Evolutionary conservation across 2,797 vertebrate species (phyloP).

Genomic region (Synaphobranchus kaupii): DNA sequence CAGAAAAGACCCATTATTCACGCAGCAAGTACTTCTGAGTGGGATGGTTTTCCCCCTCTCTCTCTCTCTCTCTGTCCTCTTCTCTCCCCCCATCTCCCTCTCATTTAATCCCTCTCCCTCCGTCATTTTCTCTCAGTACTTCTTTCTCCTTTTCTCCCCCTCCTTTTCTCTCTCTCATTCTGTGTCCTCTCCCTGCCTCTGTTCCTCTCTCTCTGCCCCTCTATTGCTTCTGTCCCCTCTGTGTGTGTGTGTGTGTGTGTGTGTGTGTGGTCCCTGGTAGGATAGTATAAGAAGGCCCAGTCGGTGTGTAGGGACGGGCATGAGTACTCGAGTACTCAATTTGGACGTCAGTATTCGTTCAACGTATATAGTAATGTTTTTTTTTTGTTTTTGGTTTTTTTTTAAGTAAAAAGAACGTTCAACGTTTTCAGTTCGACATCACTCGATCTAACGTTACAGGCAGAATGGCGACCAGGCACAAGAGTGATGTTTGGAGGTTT

Average conservation of each 20-base stretch:
- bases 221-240: background rate
- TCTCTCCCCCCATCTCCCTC: background rate
- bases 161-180: background rate
- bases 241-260: background rate
- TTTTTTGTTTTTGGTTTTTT: too few relatives aligned
- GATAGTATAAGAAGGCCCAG: background rate
- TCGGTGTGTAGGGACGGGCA: too few relatives aligned
- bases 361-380: too few relatives aligned
- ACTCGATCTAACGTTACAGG: too few relatives aligned
- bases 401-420: too few relatives aligned
- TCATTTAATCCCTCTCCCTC: background rate
- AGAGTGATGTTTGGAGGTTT: too few relatives aligned
- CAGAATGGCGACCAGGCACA: too few relatives aligned
- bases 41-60: background rate
- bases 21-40: background rate
- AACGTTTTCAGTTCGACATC: too few relatives aligned
- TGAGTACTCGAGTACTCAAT: too few relatives aligned
- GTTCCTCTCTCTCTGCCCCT: background rate
- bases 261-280: background rate
- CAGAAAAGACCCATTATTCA: too few relatives aligned
- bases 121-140: slow-evolving; percentile 11
- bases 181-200: too few relatives aligned
- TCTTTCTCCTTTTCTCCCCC: background rate
- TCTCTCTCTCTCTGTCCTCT: slow-evolving; percentile 14
- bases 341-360: too few relatives aligned